phyloP scores from a whole-genome alignment of 2,888 invertebrate genomes.

The Stictocephala bisonia region DNA sequence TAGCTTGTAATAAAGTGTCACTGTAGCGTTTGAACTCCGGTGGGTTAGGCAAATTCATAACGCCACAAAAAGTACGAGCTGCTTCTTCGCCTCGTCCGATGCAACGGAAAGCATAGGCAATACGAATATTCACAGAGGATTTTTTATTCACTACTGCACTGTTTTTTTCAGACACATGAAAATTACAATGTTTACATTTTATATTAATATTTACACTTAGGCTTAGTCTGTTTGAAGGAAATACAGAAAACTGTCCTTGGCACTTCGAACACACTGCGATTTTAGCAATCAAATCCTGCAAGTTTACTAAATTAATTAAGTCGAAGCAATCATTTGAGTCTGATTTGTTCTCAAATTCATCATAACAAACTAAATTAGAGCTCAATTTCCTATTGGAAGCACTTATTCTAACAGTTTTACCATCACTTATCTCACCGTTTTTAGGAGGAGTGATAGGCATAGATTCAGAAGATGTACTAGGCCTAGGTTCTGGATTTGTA shows the following conservation, averaged over 20 bases:
- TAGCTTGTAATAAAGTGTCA: not conserved
- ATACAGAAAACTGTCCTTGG: not conserved
- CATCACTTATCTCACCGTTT: too few species aligned
- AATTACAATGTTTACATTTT: not conserved
- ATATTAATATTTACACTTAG: conserved; percentile 1
- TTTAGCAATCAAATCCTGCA: not conserved
- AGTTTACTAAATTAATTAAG: too few species aligned
- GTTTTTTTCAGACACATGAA: not conserved
- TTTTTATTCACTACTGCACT: not conserved
- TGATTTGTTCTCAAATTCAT: too few species aligned
- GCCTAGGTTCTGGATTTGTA: too few species aligned
- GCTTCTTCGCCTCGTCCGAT: conserved; percentile 11
- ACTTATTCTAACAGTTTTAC: too few species aligned
- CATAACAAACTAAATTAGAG: too few species aligned
- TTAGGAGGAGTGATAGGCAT: too few species aligned
- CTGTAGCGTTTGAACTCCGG: not conserved
- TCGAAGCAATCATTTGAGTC: too few species aligned
- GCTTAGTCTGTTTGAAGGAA: not conserved
- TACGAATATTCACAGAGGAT: not conserved
- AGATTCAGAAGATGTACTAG: too few species aligned
- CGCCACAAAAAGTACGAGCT: not conserved
- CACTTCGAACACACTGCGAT: not conserved
- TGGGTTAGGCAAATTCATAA: too few species aligned
- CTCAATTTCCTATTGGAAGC: too few species aligned
- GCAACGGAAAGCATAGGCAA: conserved; percentile 6